Conservation (phyloP, 2,113 vertebrate species). For the Mobula hypostoma region DNA sequence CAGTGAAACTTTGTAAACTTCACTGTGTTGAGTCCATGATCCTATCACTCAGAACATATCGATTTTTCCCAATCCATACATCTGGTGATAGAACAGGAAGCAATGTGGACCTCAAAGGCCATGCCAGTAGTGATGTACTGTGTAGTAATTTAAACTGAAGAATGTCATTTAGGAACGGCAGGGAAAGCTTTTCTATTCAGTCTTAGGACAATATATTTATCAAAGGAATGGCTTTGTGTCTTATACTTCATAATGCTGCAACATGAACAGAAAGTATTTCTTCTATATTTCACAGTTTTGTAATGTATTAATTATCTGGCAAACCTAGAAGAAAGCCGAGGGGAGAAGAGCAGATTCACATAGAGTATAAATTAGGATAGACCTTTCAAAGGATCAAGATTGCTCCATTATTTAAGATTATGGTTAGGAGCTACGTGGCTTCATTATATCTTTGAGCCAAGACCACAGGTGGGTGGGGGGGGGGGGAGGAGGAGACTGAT, state of each 20-base stretch:
- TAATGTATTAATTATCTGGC: not conserved
- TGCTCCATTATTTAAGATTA: not conserved
- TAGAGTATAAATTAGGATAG: not conserved
- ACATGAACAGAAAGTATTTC: not conserved
- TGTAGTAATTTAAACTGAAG: conserved; percentile 23
- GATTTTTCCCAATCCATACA: conserved; percentile 4
- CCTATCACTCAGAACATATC: conserved; percentile 9
- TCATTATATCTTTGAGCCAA: not conserved
- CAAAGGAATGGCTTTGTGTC: conserved; percentile 15
- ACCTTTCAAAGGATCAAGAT: not conserved
- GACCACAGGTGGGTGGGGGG: not conserved
- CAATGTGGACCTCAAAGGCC: conserved; percentile 20
- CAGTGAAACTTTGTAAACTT: not conserved
- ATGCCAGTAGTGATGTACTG: not conserved
- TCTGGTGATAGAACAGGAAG: conserved; percentile 14
- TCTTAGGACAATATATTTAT: not conserved
- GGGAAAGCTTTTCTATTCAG: not conserved
- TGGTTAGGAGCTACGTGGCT: not conserved
- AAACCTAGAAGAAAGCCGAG: not conserved
- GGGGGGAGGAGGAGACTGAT: not conserved
- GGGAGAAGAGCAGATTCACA: not conserved
- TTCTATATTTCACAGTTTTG: not conserved
- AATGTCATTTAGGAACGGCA: not conserved
- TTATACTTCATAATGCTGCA: not conserved
- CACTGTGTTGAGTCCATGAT: conserved; percentile 20